Evolutionary conservation across 2,797 vertebrate genomes (phyloP).

Genomic region (Dallia pectoralis): DNA sequence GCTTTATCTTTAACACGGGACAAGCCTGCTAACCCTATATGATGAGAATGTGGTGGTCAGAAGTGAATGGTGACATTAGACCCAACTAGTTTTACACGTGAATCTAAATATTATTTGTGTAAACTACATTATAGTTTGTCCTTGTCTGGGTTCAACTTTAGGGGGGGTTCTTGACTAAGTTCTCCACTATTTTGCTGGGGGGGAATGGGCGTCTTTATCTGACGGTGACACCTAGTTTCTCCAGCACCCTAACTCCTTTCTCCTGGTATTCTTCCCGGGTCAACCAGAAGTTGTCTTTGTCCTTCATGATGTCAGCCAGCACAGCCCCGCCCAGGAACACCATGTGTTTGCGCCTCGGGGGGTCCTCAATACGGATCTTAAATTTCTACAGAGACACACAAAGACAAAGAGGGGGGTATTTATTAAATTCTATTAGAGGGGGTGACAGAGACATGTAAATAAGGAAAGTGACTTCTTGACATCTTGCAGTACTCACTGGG

Average conservation of each 20-base stretch:
- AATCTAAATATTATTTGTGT: not conserved
- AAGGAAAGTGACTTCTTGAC: no score
- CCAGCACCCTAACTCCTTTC: slow-evolving; percentile 94
- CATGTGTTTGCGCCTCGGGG: slow-evolving; percentile 94
- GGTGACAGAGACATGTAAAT: not conserved
- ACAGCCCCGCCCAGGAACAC: slow-evolving; percentile 96
- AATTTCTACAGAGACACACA: slow-evolving; percentile 68
- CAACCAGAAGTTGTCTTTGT: slow-evolving; percentile 99
- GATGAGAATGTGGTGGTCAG: not conserved
- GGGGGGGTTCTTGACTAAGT: not conserved
- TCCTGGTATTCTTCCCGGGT: slow-evolving; percentile 96
- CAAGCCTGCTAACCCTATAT: not conserved
- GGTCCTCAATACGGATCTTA: slow-evolving; percentile 82
- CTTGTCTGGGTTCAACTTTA: no score
- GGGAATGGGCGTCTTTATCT: slow-evolving; percentile 80
- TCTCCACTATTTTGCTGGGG: not conserved
- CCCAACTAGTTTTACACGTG: not conserved
- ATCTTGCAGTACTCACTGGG: no score
- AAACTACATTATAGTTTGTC: no score
- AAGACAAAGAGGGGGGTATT: not conserved
- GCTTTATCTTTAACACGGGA: not conserved
- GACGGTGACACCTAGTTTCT: slow-evolving; percentile 98
- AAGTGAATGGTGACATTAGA: not conserved
- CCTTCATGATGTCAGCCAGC: slow-evolving; percentile 99
- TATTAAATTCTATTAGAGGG: not conserved